Evolutionary conservation across 2,797 vertebrate genomes (phyloP).

Genomic region (Epinephelus awoara): DNA sequence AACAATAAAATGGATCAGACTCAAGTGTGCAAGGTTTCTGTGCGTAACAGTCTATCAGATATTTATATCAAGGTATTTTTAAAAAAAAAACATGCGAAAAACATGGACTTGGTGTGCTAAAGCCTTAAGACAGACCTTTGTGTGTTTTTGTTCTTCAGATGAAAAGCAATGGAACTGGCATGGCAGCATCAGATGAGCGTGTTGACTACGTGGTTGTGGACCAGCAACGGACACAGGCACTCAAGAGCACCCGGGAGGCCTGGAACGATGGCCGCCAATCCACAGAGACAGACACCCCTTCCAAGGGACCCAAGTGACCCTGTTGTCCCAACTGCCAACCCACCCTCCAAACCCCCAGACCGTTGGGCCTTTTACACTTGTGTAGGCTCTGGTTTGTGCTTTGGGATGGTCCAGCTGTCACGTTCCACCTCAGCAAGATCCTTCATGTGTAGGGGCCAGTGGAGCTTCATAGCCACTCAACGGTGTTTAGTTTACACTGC

Average conservation of each 20-base stretch:
- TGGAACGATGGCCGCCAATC: constrained; percentile 98
- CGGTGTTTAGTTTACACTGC: constrained; percentile 83
- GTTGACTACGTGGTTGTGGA: constrained; percentile 99
- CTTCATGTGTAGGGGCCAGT: constrained; percentile 56
- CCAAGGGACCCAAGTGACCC: constrained; percentile 93
- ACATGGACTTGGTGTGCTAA: too few relatives aligned
- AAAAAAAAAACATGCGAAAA: too few relatives aligned
- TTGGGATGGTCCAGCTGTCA: constrained; percentile 43
- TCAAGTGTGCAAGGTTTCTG: too few relatives aligned
- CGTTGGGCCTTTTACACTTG: constrained; percentile 31
- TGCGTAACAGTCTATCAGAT: too few relatives aligned
- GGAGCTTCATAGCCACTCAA: constrained; percentile 65
- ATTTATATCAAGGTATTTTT: background rate
- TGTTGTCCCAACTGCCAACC: constrained; percentile 27
- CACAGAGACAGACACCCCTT: constrained; percentile 93
- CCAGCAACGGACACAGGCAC: constrained; percentile 96
- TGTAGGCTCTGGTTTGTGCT: constrained; percentile 54
- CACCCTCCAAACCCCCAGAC: constrained; percentile 37
- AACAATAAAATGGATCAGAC: too few relatives aligned
- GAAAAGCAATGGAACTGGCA: constrained; percentile 94
- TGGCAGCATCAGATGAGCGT: constrained; percentile 93
- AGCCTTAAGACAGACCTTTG: background rate
- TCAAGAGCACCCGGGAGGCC: constrained; percentile 96
- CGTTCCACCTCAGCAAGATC: constrained; percentile 58
- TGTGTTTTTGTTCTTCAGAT: constrained; percentile 82